Conservation (phyloP, 2,888 invertebrate genomes). For the Neocrepidodera transversa region DNA sequence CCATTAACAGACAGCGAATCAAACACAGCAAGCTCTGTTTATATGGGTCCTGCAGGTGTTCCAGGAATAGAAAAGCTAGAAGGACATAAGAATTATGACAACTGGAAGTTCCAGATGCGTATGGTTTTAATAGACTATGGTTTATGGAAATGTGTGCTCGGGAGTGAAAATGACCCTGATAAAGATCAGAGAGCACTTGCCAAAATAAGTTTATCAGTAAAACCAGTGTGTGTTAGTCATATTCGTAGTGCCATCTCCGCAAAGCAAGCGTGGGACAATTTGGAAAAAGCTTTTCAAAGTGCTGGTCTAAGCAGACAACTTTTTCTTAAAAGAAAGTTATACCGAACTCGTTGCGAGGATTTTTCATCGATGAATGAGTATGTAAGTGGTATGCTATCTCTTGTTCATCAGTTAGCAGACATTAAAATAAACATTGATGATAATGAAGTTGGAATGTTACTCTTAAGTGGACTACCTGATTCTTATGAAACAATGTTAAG, state of each 20-base stretch:
- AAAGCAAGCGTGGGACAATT: constrained; percentile 17
- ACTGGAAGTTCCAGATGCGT: constrained; percentile 17
- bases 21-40: background rate
- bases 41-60: background rate
- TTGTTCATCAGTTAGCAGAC: too few species aligned
- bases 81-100: constrained; percentile 19
- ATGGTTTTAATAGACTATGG: constrained; percentile 13
- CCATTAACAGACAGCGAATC: too few species aligned
- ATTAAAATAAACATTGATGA: constrained; percentile 8
- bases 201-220: constrained; percentile 14
- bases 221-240: constrained; percentile 9
- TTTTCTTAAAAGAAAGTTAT: background rate
- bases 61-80: constrained; percentile 16
- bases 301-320: constrained; percentile 1
- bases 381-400: too few species aligned
- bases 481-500: background rate
- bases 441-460: background rate
- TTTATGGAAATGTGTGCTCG: constrained; percentile 1
- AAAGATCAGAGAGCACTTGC: constrained; percentile 14
- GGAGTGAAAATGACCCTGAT: background rate
- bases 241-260: constrained; percentile 5
- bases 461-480: background rate
- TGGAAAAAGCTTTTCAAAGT: constrained; percentile 14
- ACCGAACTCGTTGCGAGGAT: background rate
- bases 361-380: too few species aligned